phyloP scores from a whole-genome alignment of 1,140 invertebrate genomes.

The Oncopeltus fasciatus region DNA sequence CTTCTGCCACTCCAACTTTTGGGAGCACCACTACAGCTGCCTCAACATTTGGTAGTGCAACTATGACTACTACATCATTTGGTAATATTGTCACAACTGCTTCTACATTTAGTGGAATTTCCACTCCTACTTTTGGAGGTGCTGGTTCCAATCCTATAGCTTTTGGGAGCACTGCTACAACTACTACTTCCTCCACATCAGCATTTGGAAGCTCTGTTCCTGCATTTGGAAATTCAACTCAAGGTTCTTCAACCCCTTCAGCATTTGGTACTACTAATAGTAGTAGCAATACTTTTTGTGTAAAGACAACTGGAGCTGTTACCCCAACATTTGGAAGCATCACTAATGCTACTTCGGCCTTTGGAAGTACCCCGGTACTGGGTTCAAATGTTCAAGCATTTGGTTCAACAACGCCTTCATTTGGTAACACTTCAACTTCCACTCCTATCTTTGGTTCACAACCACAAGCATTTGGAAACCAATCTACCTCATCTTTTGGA shows the following conservation, averaged over 20 bases:
- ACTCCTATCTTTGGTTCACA: background rate
- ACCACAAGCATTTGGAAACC: background rate
- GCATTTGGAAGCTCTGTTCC: background rate
- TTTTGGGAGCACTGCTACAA: background rate
- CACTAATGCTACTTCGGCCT: background rate
- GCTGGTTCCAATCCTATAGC: background rate
- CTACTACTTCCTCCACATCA: background rate
- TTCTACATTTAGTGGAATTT: background rate
- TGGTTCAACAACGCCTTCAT: background rate
- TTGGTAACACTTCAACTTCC: background rate
- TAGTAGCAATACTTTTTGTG: background rate
- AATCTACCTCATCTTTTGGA: background rate
- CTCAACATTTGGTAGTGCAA: background rate
- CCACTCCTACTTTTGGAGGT: background rate
- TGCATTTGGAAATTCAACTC: background rate
- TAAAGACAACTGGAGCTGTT: background rate
- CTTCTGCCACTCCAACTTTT: background rate
- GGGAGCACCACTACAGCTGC: background rate
- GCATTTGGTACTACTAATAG: background rate
- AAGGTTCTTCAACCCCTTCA: background rate
- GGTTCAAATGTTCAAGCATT: background rate
- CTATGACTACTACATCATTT: background rate
- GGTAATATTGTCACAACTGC: background rate
- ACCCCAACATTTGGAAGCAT: background rate
- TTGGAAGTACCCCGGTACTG: background rate